Evolutionary conservation across 2,888 invertebrate species (phyloP).

Genomic region (Mantis religiosa): DNA sequence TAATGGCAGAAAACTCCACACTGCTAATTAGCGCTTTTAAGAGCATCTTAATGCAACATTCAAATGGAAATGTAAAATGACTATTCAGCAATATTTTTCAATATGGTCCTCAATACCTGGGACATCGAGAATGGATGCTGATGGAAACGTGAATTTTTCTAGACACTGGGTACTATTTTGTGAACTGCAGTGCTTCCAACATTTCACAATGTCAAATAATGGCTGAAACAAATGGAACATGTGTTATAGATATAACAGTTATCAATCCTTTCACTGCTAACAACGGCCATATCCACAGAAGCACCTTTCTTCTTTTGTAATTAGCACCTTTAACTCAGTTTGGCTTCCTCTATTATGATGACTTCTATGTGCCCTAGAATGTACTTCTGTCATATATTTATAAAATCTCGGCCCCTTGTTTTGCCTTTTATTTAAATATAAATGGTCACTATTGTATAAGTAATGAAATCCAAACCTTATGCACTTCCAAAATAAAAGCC

Average conservation of each 20-base stretch:
- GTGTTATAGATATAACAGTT: not conserved
- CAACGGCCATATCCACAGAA: too few relatives aligned
- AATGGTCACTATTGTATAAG: too few relatives aligned
- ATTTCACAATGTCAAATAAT: not conserved
- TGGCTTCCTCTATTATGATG: too few relatives aligned
- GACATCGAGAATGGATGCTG: not conserved
- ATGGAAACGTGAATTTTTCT: not conserved
- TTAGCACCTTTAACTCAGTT: too few relatives aligned
- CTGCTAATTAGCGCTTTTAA: not conserved
- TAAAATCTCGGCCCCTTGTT: too few relatives aligned
- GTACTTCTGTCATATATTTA: too few relatives aligned
- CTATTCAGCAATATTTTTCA: not conserved
- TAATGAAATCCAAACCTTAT: too few relatives aligned
- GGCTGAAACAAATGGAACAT: not conserved
- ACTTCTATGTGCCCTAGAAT: too few relatives aligned
- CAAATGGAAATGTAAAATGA: not conserved
- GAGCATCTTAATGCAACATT: not conserved
- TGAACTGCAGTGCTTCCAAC: not conserved
- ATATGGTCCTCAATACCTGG: not conserved
- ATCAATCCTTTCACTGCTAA: too few relatives aligned
- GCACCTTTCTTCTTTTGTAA: too few relatives aligned
- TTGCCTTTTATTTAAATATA: too few relatives aligned
- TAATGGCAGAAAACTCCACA: not conserved
- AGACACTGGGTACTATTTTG: not conserved
- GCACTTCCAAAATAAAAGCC: too few relatives aligned